Evolutionary conservation across 2,797 vertebrate species (phyloP), one percentile per base, ranked within the genome.

Genomic region (Hyperoplus lanceolatus): DNA sequence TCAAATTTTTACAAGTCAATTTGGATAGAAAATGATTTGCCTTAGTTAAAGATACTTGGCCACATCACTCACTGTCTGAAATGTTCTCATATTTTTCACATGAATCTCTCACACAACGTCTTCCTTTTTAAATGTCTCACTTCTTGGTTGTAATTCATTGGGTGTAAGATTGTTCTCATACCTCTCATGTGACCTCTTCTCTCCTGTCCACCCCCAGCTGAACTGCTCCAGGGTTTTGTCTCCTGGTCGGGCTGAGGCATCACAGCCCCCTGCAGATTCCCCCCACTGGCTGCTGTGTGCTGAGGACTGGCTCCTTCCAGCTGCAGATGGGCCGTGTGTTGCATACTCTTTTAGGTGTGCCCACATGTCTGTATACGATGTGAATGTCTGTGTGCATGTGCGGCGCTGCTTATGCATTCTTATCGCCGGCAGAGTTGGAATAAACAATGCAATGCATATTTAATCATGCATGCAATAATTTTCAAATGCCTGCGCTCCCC

Each of bases 261-360:
- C 79, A 36, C 80, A 38, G 73, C 75, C 50, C 61, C 53, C 85
- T 46, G 75, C 75, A 69, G 74, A 69, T 18, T 51, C 88, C 38
- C 67, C 75, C 43, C 86, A 41, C 12, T 95, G 94, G 92, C 75
- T 90, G 73, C 87, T 96, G 72, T 96, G 95, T 80, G 90, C 93
- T 1, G 93, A 94, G 68, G 89, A 92, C 84, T 95, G 95, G 93
- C 90, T 92, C 69, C 82, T 95, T 73, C 93, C 92, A 55, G 77
- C 63, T 62, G 71, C 48, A 67, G 79, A 77, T 39, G 46, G 43
- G 46, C 79, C 69, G 4, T 96, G 95, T 89, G 86, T 96, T 66
- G 93, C 92, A 6, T 96, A 96, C 84, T 94, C 93, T 67, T 96
- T 96, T 90, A 96, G 95, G 96, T 96, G 81, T 53, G 88, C 38